Base-by-base conservation (phyloP, 64 coral and sea anemone species). In the Stylophora pistillata region DNA sequence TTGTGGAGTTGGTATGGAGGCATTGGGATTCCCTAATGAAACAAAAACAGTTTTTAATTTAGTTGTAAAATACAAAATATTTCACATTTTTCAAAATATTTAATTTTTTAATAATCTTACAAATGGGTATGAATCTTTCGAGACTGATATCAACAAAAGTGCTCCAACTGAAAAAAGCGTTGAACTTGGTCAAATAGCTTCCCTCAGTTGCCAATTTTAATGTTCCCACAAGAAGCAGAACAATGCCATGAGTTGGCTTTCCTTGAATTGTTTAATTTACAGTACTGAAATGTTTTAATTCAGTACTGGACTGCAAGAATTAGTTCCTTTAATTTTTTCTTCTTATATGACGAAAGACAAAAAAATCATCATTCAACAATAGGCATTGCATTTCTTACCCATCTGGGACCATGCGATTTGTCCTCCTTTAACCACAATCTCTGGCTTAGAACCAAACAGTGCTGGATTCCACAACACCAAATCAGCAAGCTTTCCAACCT, bases 381-480 rank as follows among this genome's bases (percentile, higher is more conserved):
- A 47, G 37, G 37, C 37, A 63, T 58, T 17, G 11, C 26, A 10
- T 11, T 85, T 86, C 55, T 94, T 66, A 94, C 92, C 92, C 92
- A 94, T 94, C 57, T 94, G 92, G 9, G 92, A 70, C 92, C 92
- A 94, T 41, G 92, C 92, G 53, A 94, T 94, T 26, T 90, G 88
- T 21, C 92, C 92, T 66, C 92, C 92, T 79, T 94, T 94, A 16
- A 94, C 31, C 29, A 94, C 74, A 30, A 90, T 82, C 34, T 94
- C 92, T 6, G 92, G 92, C 52, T 94, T 94, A 13, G 92, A 72
- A 56, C 92, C 92, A 74, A 94, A 94, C 69, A 94, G 76, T 4
- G 92, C 92, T 20, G 92, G 92, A 30, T 94, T 62, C 92, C 92
- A 94, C 27, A 94, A 74, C 14, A 94, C 92, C 18, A 94, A 81